Conservation (phyloP, 2,113 vertebrate genomes). For the Hystrix brachyura region DNA sequence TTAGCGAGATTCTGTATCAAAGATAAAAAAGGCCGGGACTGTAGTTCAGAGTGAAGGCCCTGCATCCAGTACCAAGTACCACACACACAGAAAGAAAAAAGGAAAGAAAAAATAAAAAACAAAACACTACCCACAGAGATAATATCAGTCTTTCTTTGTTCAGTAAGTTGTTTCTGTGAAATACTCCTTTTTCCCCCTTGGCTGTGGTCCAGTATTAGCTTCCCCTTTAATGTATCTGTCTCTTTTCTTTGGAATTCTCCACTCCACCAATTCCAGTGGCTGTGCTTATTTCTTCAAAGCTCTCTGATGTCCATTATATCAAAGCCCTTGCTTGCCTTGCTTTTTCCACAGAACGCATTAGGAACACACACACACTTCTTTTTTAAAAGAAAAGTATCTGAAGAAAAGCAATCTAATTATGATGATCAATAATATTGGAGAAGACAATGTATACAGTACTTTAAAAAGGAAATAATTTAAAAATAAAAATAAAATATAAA, state of each 20-base stretch:
- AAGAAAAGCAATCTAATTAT: slow-evolving; percentile 16
- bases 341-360: neutral
- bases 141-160: neutral
- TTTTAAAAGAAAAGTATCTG: neutral
- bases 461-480: slow-evolving; percentile 34
- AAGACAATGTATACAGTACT: neutral
- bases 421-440: neutral
- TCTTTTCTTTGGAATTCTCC: neutral
- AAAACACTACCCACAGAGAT: neutral
- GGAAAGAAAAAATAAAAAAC: neutral
- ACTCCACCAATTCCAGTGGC: neutral
- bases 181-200: neutral
- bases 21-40: neutral
- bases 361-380: neutral
- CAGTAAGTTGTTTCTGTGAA: neutral
- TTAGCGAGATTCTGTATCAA: neutral
- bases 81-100: neutral
- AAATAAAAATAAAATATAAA: neutral
- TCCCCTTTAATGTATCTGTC: neutral
- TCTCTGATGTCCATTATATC: neutral
- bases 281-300: neutral
- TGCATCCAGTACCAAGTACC: neutral
- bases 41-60: neutral
- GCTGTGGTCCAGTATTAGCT: neutral
- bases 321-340: neutral